phyloP scores from a whole-genome alignment of 2,797 vertebrate species.

The Pangasius larnaudii region DNA sequence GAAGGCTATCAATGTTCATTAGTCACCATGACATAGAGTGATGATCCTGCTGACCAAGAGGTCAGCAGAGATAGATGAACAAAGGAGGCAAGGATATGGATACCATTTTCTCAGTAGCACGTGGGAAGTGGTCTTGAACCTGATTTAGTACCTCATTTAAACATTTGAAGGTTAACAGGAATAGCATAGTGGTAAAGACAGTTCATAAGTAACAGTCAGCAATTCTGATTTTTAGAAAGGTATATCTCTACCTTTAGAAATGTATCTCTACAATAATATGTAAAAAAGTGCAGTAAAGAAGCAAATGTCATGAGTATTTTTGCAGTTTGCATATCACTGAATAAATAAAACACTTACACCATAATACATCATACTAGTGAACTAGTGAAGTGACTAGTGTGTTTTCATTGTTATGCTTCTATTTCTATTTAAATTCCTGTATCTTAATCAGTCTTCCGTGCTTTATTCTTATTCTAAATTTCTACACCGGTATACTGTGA shows the following conservation, averaged over 20 bases:
- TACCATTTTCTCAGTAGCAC: slow-evolving; percentile 43
- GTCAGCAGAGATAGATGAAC: slow-evolving; percentile 54
- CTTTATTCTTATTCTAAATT: not conserved
- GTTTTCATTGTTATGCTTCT: not conserved
- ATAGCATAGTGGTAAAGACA: not conserved
- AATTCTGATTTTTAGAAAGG: slow-evolving; percentile 21
- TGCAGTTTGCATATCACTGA: not conserved
- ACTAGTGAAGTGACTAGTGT: not conserved
- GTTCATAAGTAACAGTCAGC: slow-evolving; percentile 25
- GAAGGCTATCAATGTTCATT: slow-evolving; percentile 63
- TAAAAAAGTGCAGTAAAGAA: not conserved
- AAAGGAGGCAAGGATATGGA: slow-evolving; percentile 51
- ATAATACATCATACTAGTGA: not conserved
- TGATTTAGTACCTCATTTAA: slow-evolving; percentile 45
- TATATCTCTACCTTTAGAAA: not conserved
- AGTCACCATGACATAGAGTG: slow-evolving; percentile 56
- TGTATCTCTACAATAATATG: not conserved
- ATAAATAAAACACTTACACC: slow-evolving; percentile 6
- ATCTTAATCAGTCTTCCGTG: not conserved
- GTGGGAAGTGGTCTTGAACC: slow-evolving; percentile 41
- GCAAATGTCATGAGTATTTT: not conserved
- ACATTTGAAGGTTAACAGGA: slow-evolving; percentile 37
- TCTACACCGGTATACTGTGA: not conserved
- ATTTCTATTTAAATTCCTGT: not conserved
- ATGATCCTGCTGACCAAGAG: slow-evolving; percentile 51